These are phyloP conservation scores for Physeter macrocephalus DNA, from an alignment of 2,113 vertebrate species.

Conservation along the genomic window DNA sequence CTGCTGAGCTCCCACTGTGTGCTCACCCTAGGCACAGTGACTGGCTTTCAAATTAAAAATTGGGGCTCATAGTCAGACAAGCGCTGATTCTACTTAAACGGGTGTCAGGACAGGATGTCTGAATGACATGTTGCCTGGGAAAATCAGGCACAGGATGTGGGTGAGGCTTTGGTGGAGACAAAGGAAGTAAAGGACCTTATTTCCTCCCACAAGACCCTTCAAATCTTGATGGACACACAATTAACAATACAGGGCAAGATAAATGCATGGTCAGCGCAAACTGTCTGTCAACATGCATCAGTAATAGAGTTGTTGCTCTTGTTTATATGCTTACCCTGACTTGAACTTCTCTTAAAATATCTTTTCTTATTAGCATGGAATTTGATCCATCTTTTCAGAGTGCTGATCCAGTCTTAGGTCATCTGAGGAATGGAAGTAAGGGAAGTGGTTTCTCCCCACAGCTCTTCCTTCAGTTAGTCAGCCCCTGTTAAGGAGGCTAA, in stretches of 20 bases:
- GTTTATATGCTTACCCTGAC: not conserved
- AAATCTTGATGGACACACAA: not conserved
- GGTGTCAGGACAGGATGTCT: conserved; percentile 3
- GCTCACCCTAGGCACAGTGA: not conserved
- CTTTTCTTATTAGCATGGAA: not conserved
- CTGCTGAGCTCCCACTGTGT: not conserved
- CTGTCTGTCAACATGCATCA: not conserved
- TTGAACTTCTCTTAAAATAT: not conserved
- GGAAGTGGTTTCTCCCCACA: not conserved
- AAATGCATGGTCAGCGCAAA: not conserved
- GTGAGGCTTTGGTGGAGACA: conserved; percentile 7
- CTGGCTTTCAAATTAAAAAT: conserved; percentile 34
- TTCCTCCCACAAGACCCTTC: not conserved
- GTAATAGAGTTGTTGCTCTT: not conserved
- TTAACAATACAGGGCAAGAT: conserved; percentile 1
- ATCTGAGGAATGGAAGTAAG: not conserved
- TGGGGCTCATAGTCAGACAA: not conserved
- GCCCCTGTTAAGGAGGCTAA: not conserved
- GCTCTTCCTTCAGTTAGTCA: not conserved
- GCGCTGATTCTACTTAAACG: not conserved
- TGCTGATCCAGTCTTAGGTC: not conserved
- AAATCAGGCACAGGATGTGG: conserved; percentile 20
- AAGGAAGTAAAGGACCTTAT: not conserved
- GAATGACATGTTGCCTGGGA: not conserved
- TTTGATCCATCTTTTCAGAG: not conserved